A percentile compares a stretch with the other conserved stretches of the same genome.
These are phyloP conservation scores for Liasis olivaceus DNA, from an alignment of 2,797 vertebrate genomes.

Conservation along the genomic window DNA sequence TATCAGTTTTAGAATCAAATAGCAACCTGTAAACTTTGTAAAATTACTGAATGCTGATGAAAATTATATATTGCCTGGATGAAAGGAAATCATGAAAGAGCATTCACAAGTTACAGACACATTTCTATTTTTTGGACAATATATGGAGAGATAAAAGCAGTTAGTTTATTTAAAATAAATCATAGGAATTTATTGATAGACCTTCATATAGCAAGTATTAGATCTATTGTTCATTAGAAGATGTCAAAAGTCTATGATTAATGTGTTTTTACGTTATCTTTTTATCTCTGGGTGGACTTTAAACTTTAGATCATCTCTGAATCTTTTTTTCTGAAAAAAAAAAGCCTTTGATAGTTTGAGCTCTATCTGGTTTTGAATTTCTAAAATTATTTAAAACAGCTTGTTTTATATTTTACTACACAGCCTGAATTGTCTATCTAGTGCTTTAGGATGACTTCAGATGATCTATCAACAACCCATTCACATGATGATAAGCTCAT, in stretches of 20 bases:
- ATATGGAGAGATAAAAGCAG: not conserved
- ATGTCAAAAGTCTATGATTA: not conserved
- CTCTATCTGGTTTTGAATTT: not conserved
- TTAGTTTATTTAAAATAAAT: conserved; percentile 7
- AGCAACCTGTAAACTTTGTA: not conserved
- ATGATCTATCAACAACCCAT: conserved; percentile 26
- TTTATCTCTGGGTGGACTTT: not conserved
- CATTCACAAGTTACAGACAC: not conserved
- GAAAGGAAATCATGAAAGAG: conserved; percentile 5
- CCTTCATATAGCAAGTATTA: not conserved
- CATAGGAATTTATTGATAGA: conserved; percentile 1
- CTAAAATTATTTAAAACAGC: not conserved
- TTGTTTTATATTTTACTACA: conserved; percentile 6
- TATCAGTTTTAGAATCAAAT: not conserved
- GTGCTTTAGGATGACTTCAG: not conserved
- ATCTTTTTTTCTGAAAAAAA: not conserved
- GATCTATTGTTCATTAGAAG: not conserved
- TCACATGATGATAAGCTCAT: conserved; percentile 28
- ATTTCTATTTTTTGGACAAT: not conserved
- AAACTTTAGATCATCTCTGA: conserved; percentile 19
- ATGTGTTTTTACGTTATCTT: conserved; percentile 9
- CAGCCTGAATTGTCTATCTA: not conserved
- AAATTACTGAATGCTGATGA: not conserved
- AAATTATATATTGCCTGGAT: not conserved
- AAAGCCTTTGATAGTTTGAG: not conserved